Evolutionary conservation across 2,113 vertebrate genomes (phyloP).

Genomic region (Eudorcas thomsonii): DNA sequence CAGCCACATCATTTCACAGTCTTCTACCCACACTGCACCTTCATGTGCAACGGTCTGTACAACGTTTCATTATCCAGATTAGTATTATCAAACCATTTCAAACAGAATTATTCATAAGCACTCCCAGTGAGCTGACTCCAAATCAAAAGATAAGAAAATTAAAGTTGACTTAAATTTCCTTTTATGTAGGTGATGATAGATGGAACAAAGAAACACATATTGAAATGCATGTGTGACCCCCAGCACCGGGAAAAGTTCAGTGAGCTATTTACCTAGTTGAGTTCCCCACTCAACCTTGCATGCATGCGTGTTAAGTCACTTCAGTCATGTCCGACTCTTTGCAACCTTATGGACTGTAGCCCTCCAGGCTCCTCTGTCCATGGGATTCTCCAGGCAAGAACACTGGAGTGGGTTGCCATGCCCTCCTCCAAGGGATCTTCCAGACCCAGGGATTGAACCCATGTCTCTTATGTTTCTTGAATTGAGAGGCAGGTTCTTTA

Average conservation of each 20-base stretch:
- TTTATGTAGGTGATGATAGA: conserved; percentile 11
- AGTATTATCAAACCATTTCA: neutral
- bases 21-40: neutral
- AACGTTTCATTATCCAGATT: neutral
- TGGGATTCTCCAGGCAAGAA: neutral
- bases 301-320: neutral
- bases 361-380: neutral
- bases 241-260: neutral
- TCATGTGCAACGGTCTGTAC: neutral
- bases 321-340: neutral
- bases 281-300: neutral
- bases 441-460: neutral
- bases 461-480: neutral
- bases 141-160: conserved; percentile 9
- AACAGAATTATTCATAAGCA: conserved; percentile 50
- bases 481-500: neutral
- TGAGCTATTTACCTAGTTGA: neutral
- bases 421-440: neutral
- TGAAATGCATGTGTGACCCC: neutral
- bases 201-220: neutral
- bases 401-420: neutral
- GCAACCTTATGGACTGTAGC: neutral
- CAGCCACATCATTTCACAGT: neutral
- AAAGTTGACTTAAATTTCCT: conserved; percentile 50
- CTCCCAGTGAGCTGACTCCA: neutral